Evolutionary conservation across 2,797 vertebrate genomes (phyloP).

Genomic region (Gymnothorax javanicus): DNA sequence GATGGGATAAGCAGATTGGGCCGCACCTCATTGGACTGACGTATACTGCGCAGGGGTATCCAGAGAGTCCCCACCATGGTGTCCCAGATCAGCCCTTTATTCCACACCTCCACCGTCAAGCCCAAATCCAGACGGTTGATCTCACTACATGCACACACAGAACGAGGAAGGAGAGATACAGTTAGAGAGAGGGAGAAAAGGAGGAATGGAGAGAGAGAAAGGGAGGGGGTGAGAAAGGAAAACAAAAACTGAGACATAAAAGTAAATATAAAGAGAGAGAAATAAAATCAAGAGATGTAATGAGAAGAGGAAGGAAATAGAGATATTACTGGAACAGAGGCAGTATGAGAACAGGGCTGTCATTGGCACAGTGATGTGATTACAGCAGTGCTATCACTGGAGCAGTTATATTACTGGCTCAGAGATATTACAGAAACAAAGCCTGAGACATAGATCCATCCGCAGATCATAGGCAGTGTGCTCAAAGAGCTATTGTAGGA

Average conservation of each 20-base stretch:
- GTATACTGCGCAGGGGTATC: constrained; percentile 90
- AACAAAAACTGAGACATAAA: not conserved
- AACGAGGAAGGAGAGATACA: not conserved
- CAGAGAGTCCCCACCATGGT: constrained; percentile 98
- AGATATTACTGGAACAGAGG: not conserved
- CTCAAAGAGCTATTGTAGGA: no score
- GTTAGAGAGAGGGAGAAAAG: not conserved
- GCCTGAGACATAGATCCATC: no score
- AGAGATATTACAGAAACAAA: not conserved
- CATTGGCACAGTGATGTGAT: not conserved
- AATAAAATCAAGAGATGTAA: not conserved
- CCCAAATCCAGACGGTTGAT: constrained; percentile 94
- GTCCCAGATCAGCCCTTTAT: constrained; percentile 99
- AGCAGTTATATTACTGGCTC: not conserved
- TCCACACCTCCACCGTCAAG: constrained; percentile 96
- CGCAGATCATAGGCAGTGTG: no score
- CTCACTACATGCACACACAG: constrained; percentile 74
- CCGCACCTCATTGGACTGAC: constrained; percentile 93
- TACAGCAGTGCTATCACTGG: not conserved
- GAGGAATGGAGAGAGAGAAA: not conserved
- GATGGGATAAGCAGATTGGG: not conserved
- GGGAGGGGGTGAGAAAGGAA: not conserved
- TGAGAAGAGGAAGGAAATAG: not conserved
- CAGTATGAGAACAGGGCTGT: not conserved
- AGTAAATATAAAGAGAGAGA: not conserved